Evolutionary conservation across 2,113 vertebrate genomes (phyloP).

Genomic region (Heterotilapia buettikoferi): DNA sequence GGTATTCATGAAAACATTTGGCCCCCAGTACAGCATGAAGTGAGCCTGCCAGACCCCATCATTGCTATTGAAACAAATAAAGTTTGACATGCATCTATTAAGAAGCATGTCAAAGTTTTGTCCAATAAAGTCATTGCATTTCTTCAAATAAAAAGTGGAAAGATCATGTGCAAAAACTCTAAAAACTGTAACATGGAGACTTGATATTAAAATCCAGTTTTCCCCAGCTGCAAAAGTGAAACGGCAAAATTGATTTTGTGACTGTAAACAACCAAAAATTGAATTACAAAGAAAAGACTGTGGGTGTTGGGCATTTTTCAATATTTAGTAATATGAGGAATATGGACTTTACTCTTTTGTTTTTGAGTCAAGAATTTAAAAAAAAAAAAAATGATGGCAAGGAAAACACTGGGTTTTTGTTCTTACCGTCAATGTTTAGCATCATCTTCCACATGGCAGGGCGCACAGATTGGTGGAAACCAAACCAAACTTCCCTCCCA

Average conservation of each 20-base stretch:
- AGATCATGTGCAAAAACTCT: not conserved
- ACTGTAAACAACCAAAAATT: not conserved
- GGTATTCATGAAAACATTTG: not conserved
- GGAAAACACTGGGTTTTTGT: not conserved
- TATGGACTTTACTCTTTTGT: not conserved
- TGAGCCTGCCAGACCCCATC: not conserved
- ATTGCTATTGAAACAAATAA: not conserved
- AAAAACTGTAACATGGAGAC: not conserved
- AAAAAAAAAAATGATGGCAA: not conserved
- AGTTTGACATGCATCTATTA: not conserved
- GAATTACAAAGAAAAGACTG: not conserved
- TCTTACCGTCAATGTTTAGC: slow-evolving; percentile 97
- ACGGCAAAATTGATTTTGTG: not conserved
- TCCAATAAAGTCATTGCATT: not conserved
- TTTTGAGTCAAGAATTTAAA: accelerated
- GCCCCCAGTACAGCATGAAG: not conserved
- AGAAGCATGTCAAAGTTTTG: not conserved
- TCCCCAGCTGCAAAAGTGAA: not conserved
- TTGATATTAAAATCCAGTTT: slow-evolving; percentile 35
- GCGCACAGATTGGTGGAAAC: slow-evolving; percentile 97
- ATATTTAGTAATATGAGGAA: not conserved
- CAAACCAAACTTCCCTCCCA: slow-evolving; percentile 98
- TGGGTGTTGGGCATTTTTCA: not conserved
- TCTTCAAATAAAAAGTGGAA: not conserved
- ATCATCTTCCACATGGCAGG: slow-evolving; percentile 99